Base-by-base conservation (phyloP, 2,113 vertebrate genomes). In the Arenaria interpres region DNA sequence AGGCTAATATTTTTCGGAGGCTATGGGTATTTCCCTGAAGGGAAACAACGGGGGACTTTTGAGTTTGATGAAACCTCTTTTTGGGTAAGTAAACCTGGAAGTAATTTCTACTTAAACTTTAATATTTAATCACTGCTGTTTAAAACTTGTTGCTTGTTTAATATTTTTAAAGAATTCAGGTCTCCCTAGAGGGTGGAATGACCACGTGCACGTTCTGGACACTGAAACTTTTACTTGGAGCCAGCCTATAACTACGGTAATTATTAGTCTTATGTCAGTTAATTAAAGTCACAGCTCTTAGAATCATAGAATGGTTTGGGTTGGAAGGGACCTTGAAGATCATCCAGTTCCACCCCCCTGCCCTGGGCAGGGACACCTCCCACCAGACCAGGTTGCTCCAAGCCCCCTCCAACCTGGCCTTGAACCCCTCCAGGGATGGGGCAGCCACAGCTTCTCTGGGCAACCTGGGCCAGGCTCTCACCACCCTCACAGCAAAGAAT, bases 1-100 rank as follows among this genome's bases (percentile, higher is more conserved):
- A 99, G 99, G 96, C 97, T 99, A 32, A 97, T 99, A 92, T 99
- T 98, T 98, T 99, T 99, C 95, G 99, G 99, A 53, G 99, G 99
- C 37, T 99, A 99, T 71, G 99, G 99, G 39, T 99, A 99, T 68
- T 98, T 98, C 69, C 98, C 99, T 62, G 98, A 99, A 93, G 99
- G 98, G 64, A 96, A 97, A 50, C 98, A 99, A 92, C 95, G 97
- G 46, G 99, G 99, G 89, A 99, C 98, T 2, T 99, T 99, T 97
- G 99, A 99, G 96, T 99, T 98, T 39, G 99, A 99, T 84, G 99
- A 99, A 96, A 99, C 99, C 2, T 99, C 99, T 33, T 98, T 99
- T 81, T 98, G 98, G 99, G 99, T 99, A 92, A 96, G 97, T 63
- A 43, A 84, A 74, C 24, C 30, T 46, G 13, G 13, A 33, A 76